A percentile compares a stretch with the other conserved stretches of the same genome.
phyloP scores from a whole-genome alignment of 2,797 vertebrate species.

The Liparis tanakae region DNA sequence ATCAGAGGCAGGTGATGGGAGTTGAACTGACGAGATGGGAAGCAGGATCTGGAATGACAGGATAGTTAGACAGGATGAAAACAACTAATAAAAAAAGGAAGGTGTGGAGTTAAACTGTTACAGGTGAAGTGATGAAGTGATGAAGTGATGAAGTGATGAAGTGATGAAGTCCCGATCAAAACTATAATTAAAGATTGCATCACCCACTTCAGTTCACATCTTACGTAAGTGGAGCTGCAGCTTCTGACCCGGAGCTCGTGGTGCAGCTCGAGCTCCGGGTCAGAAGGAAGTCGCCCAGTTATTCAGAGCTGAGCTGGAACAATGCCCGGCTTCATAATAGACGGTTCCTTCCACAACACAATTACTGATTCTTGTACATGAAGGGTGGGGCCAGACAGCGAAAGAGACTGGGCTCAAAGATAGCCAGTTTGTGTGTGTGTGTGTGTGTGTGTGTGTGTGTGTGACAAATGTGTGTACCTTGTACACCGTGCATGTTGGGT shows the following conservation, averaged over 20 bases:
- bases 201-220: neutral
- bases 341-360: conserved; percentile 42
- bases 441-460: conserved; percentile 11
- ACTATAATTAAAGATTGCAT: neutral
- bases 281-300: conserved; percentile 26
- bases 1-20: too few species aligned
- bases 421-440: conserved; percentile 23
- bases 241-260: neutral
- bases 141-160: too few species aligned
- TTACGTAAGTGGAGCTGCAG: neutral
- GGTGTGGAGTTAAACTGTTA: too few species aligned
- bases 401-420: conserved; percentile 32
- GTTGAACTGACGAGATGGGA: too few species aligned
- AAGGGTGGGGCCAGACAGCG: conserved; percentile 31
- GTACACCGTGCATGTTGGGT: conserved; percentile 52
- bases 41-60: too few species aligned
- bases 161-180: neutral
- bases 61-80: too few species aligned
- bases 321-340: conserved; percentile 23
- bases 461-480: conserved; percentile 1
- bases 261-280: neutral
- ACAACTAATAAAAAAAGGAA: too few species aligned
- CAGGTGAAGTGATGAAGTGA: too few species aligned
- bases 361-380: conserved; percentile 40
- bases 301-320: conserved; percentile 26